Percentiles rank a stretch among this genome's conserved stretches.
phyloP scores from a whole-genome alignment of 2,113 vertebrate species.

The Hemiprocne comata region DNA sequence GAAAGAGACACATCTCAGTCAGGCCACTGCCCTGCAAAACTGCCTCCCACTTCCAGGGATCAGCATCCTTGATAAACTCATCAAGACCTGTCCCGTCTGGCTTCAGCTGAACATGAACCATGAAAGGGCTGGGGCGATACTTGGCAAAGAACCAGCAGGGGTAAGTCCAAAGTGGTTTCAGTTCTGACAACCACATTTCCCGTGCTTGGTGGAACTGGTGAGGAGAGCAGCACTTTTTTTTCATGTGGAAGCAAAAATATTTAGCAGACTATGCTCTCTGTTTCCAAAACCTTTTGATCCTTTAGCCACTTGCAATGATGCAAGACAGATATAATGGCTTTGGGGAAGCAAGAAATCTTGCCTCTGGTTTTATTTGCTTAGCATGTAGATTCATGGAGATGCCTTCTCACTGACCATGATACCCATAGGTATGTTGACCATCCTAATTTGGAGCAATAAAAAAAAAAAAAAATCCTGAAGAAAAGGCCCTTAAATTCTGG shows the following conservation, averaged over 20 bases:
- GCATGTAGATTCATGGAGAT: not conserved
- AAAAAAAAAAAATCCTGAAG: not conserved
- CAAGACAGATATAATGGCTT: not conserved
- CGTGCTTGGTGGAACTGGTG: not conserved
- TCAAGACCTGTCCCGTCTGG: conserved; percentile 88
- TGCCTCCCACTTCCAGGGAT: conserved; percentile 67
- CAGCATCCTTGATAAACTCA: conserved; percentile 85
- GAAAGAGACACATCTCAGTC: not conserved
- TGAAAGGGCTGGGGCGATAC: conserved; percentile 71
- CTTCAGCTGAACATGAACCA: conserved; percentile 81
- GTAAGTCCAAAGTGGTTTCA: conserved; percentile 72
- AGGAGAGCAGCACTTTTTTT: not conserved
- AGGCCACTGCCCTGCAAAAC: not conserved
- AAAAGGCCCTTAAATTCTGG: not conserved
- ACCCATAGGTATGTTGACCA: not conserved
- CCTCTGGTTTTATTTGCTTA: not conserved
- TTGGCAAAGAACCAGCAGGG: conserved; percentile 82
- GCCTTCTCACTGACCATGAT: not conserved
- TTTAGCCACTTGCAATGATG: not conserved
- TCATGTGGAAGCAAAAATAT: conserved; percentile 7
- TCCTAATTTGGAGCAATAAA: not conserved
- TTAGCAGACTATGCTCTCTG: not conserved
- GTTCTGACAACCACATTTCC: conserved; percentile 11
- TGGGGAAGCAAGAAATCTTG: not conserved
- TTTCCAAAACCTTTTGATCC: not conserved